Conservation (phyloP, 2,113 vertebrate species). For the Micronycteris hirsuta region DNA sequence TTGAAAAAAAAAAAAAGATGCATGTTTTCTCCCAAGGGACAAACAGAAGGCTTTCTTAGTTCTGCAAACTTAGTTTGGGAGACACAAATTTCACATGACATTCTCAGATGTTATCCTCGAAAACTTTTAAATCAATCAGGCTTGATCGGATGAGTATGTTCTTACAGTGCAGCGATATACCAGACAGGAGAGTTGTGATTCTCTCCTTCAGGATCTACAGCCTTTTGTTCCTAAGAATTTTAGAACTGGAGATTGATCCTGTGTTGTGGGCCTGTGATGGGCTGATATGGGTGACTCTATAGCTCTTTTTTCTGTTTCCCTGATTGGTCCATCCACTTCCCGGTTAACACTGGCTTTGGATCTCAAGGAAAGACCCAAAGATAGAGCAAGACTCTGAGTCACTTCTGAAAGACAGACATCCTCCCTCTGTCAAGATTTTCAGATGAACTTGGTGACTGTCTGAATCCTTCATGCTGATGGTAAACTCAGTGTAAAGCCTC, state of each 20-base stretch:
- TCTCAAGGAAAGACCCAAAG: background rate
- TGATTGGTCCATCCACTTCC: background rate
- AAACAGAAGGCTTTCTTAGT: conserved; percentile 20
- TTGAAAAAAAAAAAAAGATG: background rate
- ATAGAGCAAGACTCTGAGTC: background rate
- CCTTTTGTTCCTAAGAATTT: background rate
- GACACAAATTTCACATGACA: background rate
- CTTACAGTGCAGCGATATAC: background rate
- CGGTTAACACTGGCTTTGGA: background rate
- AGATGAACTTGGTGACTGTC: background rate
- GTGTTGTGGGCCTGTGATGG: background rate
- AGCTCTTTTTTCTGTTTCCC: background rate
- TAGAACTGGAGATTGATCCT: background rate
- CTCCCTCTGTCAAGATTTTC: background rate
- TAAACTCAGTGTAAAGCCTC: background rate
- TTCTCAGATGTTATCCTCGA: conserved; percentile 23
- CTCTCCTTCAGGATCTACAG: background rate
- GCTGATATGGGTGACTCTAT: too few species aligned
- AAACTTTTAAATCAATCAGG: background rate
- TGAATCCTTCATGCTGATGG: background rate
- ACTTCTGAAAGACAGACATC: background rate
- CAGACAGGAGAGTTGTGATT: background rate
- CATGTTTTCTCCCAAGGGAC: conserved; percentile 10
- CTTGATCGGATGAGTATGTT: background rate
- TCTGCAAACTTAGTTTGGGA: background rate